Conservation (phyloP, 2,888 invertebrate species). For the Rotaria magnacalcarata region DNA sequence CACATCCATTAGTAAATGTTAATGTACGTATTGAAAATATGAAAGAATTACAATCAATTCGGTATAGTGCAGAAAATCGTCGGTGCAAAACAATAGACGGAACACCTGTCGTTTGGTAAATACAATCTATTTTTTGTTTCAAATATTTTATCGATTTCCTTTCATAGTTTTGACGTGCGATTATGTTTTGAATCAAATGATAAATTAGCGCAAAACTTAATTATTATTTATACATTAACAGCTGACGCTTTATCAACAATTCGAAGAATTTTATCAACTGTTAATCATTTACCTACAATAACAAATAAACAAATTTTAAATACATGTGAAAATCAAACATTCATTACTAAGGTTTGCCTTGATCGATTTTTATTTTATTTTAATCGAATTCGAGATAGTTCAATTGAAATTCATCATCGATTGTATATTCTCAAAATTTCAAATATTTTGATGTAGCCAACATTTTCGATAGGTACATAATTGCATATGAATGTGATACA, state of each 20-base stretch:
- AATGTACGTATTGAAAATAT: conserved; percentile 29
- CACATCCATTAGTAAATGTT: conserved; percentile 14
- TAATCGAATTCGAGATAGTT: too few relatives aligned
- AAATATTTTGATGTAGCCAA: too few relatives aligned
- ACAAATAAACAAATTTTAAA: conserved; percentile 12
- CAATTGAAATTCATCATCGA: too few relatives aligned
- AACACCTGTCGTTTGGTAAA: conserved; percentile 14
- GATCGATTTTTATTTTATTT: too few relatives aligned
- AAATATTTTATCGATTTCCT: too few relatives aligned
- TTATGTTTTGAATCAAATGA: conserved; percentile 3
- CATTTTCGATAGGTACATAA: too few relatives aligned
- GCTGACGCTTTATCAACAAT: neutral
- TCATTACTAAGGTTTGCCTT: neutral
- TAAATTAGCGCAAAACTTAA: conserved; percentile 34
- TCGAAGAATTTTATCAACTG: conserved; percentile 17
- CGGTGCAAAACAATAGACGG: conserved; percentile 11
- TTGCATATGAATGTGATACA: too few relatives aligned
- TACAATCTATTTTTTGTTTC: neutral
- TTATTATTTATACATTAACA: conserved; percentile 29
- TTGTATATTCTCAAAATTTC: too few relatives aligned
- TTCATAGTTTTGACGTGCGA: neutral
- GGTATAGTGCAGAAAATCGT: conserved; percentile 30
- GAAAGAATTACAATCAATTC: conserved; percentile 18
- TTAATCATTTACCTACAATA: conserved; percentile 17
- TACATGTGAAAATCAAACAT: conserved; percentile 31